Conservation (phyloP, 2,888 invertebrate species). For the Spodoptera littoralis region DNA sequence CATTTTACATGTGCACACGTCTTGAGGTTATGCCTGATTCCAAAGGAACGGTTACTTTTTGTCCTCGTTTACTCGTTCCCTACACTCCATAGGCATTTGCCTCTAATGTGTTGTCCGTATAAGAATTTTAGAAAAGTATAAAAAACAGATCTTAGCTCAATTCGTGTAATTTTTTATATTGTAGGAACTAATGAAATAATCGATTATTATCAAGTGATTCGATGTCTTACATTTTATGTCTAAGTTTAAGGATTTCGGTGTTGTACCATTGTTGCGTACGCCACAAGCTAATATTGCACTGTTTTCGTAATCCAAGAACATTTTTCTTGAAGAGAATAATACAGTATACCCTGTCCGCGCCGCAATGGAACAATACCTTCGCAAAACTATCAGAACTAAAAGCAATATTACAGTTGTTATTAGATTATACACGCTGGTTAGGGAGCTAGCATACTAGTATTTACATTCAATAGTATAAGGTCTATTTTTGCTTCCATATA, state of each 20-base stretch:
- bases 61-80: too few species aligned
- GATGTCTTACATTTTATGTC: slow-evolving; percentile 1
- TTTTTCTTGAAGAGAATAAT: too few species aligned
- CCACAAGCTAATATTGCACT: background rate
- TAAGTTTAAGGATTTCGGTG: too few species aligned
- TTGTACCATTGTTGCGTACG: slow-evolving; percentile 5
- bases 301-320: background rate
- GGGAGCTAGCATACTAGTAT: slow-evolving; percentile 16
- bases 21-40: too few species aligned
- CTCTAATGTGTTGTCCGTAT: background rate
- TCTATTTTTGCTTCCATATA: background rate
- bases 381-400: background rate
- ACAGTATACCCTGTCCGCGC: background rate
- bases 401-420: background rate
- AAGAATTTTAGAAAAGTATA: background rate
- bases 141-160: slow-evolving; percentile 37
- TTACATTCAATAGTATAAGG: background rate
- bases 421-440: background rate
- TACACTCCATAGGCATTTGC: background rate
- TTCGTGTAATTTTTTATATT: slow-evolving; percentile 23
- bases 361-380: background rate
- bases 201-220: background rate
- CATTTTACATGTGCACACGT: slow-evolving; percentile 3
- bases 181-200: slow-evolving; percentile 4
- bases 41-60: too few species aligned